phyloP scores from a whole-genome alignment of 2,797 vertebrate genomes.

The Cichlasoma orientale region DNA sequence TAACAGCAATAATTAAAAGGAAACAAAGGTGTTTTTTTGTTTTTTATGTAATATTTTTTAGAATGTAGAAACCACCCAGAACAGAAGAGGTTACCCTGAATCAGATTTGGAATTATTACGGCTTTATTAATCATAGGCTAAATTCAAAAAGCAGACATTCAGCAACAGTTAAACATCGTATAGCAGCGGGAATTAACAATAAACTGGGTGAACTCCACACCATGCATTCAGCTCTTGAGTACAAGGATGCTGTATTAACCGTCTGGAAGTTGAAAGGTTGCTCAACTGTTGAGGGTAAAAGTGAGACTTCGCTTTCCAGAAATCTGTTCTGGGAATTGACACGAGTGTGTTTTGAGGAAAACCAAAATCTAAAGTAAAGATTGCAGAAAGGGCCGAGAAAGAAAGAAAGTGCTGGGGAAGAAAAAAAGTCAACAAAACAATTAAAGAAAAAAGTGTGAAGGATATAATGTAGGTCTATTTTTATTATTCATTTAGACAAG shows the following conservation, averaged over 20 bases:
- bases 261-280: conserved; percentile 40
- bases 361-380: background rate
- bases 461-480: conserved; percentile 74
- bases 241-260: conserved; percentile 47
- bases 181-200: conserved; percentile 80
- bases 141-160: conserved; percentile 85
- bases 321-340: conserved; percentile 19
- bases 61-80: conserved; percentile 3
- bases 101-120: conserved; percentile 73
- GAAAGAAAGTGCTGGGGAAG: conserved; percentile 10
- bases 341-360: conserved; percentile 22
- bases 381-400: conserved; percentile 1
- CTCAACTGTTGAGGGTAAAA: conserved; percentile 45
- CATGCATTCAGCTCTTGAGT: conserved; percentile 76
- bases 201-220: conserved; percentile 76
- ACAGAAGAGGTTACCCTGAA: conserved; percentile 61
- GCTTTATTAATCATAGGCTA: conserved; percentile 83
- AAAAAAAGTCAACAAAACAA: conserved; percentile 38
- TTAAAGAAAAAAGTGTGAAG: conserved; percentile 53
- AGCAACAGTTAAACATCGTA: conserved; percentile 84
- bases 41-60: background rate
- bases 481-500: conserved; percentile 77
- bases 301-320: conserved; percentile 56
- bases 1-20: background rate
- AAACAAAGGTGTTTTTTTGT: background rate